Percentiles rank a stretch among this genome's conserved stretches.
These are phyloP conservation scores for Scelioninae gen. 2 DNA, from an alignment of 2,888 invertebrate genomes.

Conservation along the genomic window DNA sequence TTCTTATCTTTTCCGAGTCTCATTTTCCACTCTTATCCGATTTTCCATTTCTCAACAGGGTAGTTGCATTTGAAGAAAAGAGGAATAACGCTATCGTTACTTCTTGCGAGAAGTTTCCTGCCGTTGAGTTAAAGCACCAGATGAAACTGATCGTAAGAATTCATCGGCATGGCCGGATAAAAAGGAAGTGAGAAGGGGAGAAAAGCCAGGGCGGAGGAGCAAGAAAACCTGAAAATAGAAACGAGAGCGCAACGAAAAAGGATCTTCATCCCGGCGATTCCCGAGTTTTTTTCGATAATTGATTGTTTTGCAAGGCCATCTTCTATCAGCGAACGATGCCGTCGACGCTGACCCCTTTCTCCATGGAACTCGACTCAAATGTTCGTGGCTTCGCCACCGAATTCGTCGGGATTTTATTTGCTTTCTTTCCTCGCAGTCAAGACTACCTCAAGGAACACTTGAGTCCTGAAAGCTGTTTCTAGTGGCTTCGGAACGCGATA, in stretches of 20 bases:
- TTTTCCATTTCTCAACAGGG: constrained; percentile 59
- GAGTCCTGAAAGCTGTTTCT: constrained; percentile 59
- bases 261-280: constrained; percentile 62
- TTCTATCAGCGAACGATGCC: constrained; percentile 55
- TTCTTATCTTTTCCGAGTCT: constrained; percentile 59
- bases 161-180: constrained; percentile 57
- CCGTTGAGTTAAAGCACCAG: constrained; percentile 67
- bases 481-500: constrained; percentile 56
- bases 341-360: constrained; percentile 53
- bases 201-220: constrained; percentile 46
- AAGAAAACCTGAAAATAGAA: constrained; percentile 63
- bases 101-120: constrained; percentile 67
- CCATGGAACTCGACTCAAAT: constrained; percentile 53
- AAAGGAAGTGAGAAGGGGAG: constrained; percentile 46
- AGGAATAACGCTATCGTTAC: constrained; percentile 60
- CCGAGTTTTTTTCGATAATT: constrained; percentile 72
- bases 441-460: constrained; percentile 54
- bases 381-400: constrained; percentile 46
- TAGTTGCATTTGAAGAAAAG: constrained; percentile 59
- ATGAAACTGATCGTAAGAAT: constrained; percentile 71
- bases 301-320: constrained; percentile 70
- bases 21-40: constrained; percentile 58
- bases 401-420: constrained; percentile 51
- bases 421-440: constrained; percentile 52
- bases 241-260: constrained; percentile 48